A percentile compares a stretch with the other conserved stretches of the same genome.
These are phyloP conservation scores for Ophioderma brevispina DNA, from an alignment of 35 echinoderm and acorn worm genomes.

Conservation along the genomic window DNA sequence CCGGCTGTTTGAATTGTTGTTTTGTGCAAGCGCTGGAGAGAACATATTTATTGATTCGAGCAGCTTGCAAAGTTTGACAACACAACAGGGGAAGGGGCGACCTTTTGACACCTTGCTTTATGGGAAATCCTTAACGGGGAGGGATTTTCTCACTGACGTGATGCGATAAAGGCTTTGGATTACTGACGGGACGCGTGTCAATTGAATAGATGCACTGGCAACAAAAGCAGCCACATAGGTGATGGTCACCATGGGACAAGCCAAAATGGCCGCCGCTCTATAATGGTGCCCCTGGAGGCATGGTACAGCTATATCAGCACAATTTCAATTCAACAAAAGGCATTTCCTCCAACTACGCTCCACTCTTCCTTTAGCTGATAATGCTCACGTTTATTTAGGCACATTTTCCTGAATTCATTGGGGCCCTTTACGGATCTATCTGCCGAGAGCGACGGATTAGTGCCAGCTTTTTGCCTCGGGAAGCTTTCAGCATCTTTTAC, in stretches of 20 bases:
- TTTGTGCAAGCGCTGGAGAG: background rate
- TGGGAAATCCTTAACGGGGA: background rate
- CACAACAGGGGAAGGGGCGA: background rate
- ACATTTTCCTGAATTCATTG: background rate
- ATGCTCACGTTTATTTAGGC: slow-evolving; percentile 10
- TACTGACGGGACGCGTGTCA: background rate
- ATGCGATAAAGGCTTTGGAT: background rate
- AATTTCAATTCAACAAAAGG: slow-evolving; percentile 14
- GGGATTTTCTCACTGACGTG: background rate
- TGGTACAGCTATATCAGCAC: background rate
- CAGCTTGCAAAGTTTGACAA: background rate
- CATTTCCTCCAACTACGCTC: background rate
- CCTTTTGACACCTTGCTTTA: background rate
- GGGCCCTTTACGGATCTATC: slow-evolving; percentile 1
- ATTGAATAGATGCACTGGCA: background rate
- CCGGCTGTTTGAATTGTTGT: background rate
- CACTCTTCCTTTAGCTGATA: background rate
- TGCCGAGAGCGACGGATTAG: background rate
- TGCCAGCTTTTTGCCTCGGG: background rate
- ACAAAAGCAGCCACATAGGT: background rate
- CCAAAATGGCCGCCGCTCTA: background rate
- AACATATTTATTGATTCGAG: background rate
- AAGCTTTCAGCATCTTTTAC: background rate
- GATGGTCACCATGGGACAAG: background rate
- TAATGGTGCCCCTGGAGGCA: background rate